Evolutionary conservation across 2,888 invertebrate species (phyloP), one percentile per base, ranked within the genome.

Genomic region (Cerastoderma edule): DNA sequence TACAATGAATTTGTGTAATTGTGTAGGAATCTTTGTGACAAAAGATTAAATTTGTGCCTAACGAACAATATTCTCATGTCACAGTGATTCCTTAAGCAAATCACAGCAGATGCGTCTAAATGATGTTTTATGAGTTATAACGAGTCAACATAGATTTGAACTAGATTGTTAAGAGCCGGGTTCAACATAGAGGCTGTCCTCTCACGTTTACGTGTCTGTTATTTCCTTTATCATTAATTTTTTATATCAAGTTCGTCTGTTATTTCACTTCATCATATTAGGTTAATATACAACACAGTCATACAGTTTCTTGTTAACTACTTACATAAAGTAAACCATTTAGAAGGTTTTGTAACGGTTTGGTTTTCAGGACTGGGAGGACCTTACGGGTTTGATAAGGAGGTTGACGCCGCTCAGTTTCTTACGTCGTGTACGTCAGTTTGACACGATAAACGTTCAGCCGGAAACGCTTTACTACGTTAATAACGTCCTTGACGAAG

Each of bases 321-420:
- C 10, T 10, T 39, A 16, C 8, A 39, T 8, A 16, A 8, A 10
- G 8, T 16, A 39, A 10, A 39, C 8, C 24, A 53, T 10, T 19
- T 8, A 6, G n/a, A 24, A 16, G 8, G 19, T 13, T 57, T 57
- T 13, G 16, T 13, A 13, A 35, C 48, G 3, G 39, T 8, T 8
- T 10, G n/a, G 5, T 5, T 24, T 53, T 24, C 32, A 88, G 88
- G 84, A 80, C n/a, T 88, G 88, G 88, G 84, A 79, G n/a, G 77
- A 80, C 19, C 28, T 85, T 6, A 84, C 85, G 39, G 46, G 53
- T 1, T 33, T 84, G 19, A 83, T 86, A 80, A 78, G 81, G 32
- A 73, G 75, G 50, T 72, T 75, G 10, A 84, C 85, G 5, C 67
- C 76, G 28, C 72, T 83, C 19, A 78, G 87, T 46, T 35, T 88